Conservation (phyloP, 2,797 vertebrate species). For the Hippoglossus hippoglossus region DNA sequence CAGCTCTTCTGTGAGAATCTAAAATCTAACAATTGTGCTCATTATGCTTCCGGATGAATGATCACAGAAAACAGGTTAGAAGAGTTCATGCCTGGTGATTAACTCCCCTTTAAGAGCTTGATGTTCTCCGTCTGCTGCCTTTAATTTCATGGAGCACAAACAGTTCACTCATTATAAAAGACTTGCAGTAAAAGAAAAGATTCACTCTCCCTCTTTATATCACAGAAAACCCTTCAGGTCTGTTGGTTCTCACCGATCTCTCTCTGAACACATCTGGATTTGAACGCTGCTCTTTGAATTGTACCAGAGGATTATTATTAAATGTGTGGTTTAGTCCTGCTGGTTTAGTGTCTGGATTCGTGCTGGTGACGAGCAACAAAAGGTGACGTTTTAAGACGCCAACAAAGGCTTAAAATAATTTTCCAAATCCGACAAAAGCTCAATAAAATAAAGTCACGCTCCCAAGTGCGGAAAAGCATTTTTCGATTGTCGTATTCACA, state of each 20-base stretch:
- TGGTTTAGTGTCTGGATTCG: not conserved
- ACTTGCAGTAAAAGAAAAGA: not conserved
- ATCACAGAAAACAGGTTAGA: conserved; percentile 23
- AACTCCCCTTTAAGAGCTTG: conserved; percentile 46
- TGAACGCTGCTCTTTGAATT: conserved; percentile 9
- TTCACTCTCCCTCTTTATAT: not conserved
- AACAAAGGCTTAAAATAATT: not conserved
- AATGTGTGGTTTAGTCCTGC: conserved; percentile 6
- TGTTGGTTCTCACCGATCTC: conserved; percentile 1
- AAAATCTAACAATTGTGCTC: too few relatives aligned
- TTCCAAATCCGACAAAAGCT: not conserved
- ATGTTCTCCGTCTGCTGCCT: conserved; percentile 56
- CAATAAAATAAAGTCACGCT: not conserved
- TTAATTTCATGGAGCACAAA: conserved; percentile 27
- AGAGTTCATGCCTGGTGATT: conserved; percentile 23
- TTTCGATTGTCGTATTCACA: conserved; percentile 6
- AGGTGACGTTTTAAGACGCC: not conserved
- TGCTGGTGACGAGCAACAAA: not conserved
- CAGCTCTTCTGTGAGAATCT: too few relatives aligned
- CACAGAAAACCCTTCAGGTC: conserved; percentile 2
- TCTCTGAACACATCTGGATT: not conserved
- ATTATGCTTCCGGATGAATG: not conserved
- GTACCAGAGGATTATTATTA: not conserved
- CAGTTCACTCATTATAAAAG: not conserved
- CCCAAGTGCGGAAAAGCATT: not conserved